Evolutionary conservation across 2,888 invertebrate genomes (phyloP).

Genomic region (Rugalucina vietnamica): DNA sequence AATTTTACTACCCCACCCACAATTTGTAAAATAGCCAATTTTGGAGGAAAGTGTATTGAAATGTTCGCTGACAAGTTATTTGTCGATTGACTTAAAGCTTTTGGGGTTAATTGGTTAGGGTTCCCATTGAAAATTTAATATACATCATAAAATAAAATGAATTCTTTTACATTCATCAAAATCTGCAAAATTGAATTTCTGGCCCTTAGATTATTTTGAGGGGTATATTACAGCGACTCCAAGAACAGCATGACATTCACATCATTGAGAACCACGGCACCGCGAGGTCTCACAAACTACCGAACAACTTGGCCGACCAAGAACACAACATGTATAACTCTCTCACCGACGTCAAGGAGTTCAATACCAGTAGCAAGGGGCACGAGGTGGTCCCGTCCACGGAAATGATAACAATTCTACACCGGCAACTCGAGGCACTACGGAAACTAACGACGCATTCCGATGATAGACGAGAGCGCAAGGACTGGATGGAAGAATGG

Average conservation of each 20-base stretch:
- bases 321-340: conserved; percentile 25
- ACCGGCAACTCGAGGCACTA: conserved; percentile 62
- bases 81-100: too few species aligned
- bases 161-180: too few species aligned
- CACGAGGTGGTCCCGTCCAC: conserved; percentile 2
- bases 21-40: too few species aligned
- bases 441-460: conserved; percentile 55
- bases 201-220: too few species aligned
- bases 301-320: background rate
- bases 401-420: conserved; percentile 52
- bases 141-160: too few species aligned
- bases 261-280: background rate
- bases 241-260: background rate
- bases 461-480: conserved; percentile 52
- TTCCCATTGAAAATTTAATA: too few species aligned
- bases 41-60: too few species aligned
- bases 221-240: background rate
- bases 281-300: background rate
- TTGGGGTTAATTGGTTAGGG: too few species aligned
- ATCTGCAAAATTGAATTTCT: too few species aligned
- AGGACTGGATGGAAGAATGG: conserved; percentile 64
- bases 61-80: too few species aligned
- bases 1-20: too few species aligned
- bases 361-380: background rate
- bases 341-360: conserved; percentile 7